These are phyloP conservation scores for Anser brachyrhynchus DNA, from an alignment of 2,113 vertebrate species.

Conservation along the genomic window DNA sequence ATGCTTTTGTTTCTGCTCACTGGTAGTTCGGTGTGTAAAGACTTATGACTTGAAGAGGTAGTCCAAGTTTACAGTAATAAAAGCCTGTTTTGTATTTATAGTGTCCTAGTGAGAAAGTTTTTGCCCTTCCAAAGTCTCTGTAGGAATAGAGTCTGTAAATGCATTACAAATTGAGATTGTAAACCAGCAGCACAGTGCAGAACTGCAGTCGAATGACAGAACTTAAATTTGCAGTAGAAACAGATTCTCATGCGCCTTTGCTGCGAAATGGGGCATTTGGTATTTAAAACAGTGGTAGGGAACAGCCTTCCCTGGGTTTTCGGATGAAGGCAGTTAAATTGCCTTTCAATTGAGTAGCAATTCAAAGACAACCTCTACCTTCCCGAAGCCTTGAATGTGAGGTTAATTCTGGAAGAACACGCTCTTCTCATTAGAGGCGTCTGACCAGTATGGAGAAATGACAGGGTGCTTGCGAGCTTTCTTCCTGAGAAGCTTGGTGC, in stretches of 20 bases:
- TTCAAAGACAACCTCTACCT: background rate
- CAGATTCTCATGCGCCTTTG: background rate
- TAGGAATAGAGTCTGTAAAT: slow-evolving; percentile 4
- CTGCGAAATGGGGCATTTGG: background rate
- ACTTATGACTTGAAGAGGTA: background rate
- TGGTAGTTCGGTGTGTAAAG: background rate
- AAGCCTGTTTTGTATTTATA: slow-evolving; percentile 22
- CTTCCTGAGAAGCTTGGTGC: background rate
- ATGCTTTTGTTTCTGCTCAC: background rate
- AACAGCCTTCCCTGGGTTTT: background rate
- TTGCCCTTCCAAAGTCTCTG: background rate
- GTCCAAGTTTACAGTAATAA: slow-evolving; percentile 9
- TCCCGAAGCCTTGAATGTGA: background rate
- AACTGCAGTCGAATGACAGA: background rate
- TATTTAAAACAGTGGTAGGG: background rate
- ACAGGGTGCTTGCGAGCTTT: background rate
- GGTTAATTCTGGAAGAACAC: background rate
- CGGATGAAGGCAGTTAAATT: background rate
- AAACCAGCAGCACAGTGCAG: background rate
- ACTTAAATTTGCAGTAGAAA: background rate
- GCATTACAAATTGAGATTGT: background rate
- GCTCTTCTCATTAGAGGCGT: background rate
- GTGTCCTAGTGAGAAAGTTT: background rate
- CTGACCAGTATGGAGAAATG: background rate
- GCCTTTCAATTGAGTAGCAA: background rate